Evolutionary conservation across 2,888 invertebrate species (phyloP), one percentile per base, ranked within the genome.

Genomic region (Leistus spinibarbis): DNA sequence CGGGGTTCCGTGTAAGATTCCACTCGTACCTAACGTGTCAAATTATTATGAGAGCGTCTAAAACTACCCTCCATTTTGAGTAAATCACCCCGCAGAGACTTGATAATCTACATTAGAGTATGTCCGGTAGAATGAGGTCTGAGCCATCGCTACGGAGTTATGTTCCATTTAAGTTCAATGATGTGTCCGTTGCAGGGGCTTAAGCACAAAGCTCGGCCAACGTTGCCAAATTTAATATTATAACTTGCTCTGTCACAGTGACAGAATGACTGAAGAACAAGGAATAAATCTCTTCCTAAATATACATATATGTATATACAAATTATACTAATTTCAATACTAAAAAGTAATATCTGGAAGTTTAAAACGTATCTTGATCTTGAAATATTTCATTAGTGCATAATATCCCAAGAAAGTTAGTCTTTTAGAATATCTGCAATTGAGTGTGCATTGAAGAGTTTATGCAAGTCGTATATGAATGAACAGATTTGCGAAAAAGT

Each of bases 101-200:
- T 63, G 63, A 22, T 63, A 63, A 63, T 63, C 63, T 63, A 20
- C 22, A 20, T 63, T 63, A 63, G 63, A 20, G 20, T 40, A 40
- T 40, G 40, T 40, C 40, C 40, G 40, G 40, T 40, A 40, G 24
- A 4, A 24, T 24, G 7, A 10, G 13, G 10, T 10, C 7, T 40
- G 40, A 40, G 40, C 40, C 40, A 13, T 13, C 40, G 40, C 40
- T 5, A 40, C 40, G 40, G 40, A 40, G 40, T 40, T 40, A 40
- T 40, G 40, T 40, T 40, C 40, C 40, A 40, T 40, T 40, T 40
- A 40, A 40, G 40, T 40, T 40, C 40, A 40, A 40, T 40, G 40
- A 40, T 40, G 40, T 40, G 40, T 40, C 40, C 40, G 7, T 13
- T 40, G 10, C 40, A 40, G 40, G 13, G 13, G 40, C 40, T 40